These are phyloP conservation scores for Xanthorhoe designata DNA, from an alignment of 2,888 invertebrate species.

Conservation along the genomic window DNA sequence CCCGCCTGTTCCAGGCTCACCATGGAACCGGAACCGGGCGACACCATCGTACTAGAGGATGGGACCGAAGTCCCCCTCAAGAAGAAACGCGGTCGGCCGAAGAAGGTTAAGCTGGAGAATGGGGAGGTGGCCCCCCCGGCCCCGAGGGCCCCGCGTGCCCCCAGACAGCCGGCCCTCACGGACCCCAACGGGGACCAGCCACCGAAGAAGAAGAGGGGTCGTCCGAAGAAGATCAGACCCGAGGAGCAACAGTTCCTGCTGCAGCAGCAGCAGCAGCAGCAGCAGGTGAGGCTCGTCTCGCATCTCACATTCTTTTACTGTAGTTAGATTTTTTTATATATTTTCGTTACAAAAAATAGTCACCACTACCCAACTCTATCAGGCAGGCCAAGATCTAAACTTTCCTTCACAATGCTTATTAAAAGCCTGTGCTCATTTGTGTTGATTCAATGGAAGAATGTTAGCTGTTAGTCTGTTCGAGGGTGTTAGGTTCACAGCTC, in stretches of 20 bases:
- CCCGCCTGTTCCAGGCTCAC: slow-evolving; percentile 72
- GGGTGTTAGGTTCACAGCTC: too few relatives aligned
- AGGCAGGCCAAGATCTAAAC: too few relatives aligned
- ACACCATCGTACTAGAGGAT: slow-evolving; percentile 86
- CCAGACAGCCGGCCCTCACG: slow-evolving; percentile 61
- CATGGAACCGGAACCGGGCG: slow-evolving; percentile 82
- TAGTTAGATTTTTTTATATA: too few relatives aligned
- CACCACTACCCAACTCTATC: too few relatives aligned
- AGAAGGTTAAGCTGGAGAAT: slow-evolving; percentile 91
- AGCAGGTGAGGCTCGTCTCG: slow-evolving; percentile 50
- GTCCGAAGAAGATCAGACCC: slow-evolving; percentile 93
- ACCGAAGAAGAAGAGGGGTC: slow-evolving; percentile 94
- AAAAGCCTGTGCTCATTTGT: too few relatives aligned
- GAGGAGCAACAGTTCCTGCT: slow-evolving; percentile 85
- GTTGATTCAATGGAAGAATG: too few relatives aligned
- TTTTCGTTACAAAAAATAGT: too few relatives aligned
- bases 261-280: slow-evolving; percentile 75
- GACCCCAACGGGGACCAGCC: slow-evolving; percentile 77
- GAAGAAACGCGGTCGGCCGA: slow-evolving; percentile 96
- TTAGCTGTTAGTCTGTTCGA: too few relatives aligned
- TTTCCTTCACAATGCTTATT: too few relatives aligned
- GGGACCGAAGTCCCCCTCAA: slow-evolving; percentile 90
- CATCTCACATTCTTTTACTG: too few relatives aligned
- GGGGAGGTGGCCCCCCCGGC: slow-evolving; percentile 87
- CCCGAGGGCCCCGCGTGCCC: slow-evolving; percentile 75